These are phyloP conservation scores for Ditylenchus dipsaci DNA, from an alignment of 1,140 invertebrate genomes.

Conservation along the genomic window DNA sequence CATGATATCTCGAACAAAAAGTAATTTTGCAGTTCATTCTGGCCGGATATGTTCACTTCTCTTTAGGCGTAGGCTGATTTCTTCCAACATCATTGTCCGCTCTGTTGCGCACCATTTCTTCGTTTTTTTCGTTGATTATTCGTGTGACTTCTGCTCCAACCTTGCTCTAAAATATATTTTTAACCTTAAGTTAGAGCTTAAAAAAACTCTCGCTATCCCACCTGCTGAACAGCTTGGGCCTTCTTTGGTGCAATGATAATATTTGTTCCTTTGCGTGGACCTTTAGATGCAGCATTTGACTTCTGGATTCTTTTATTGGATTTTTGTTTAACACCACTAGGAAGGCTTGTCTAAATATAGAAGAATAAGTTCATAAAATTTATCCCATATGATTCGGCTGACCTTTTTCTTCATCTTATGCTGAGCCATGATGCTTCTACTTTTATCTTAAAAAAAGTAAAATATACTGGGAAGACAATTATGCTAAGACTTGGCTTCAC, in stretches of 20 bases:
- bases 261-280: conserved; percentile 26
- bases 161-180: conserved; percentile 13
- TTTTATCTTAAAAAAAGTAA: too few species aligned
- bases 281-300: conserved; percentile 14
- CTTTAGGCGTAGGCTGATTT: too few species aligned
- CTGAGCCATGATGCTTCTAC: conserved; percentile 35
- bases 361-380: not conserved
- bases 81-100: conserved; percentile 40
- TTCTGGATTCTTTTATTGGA: conserved; percentile 31
- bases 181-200: conserved; percentile 6
- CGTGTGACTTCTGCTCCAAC: conserved; percentile 38
- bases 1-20: too few species aligned
- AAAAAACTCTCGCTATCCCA: too few species aligned
- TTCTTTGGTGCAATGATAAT: conserved; percentile 15
- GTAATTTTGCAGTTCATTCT: too few species aligned
- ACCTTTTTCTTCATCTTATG: conserved; percentile 39
- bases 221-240: conserved; percentile 11
- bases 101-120: conserved; percentile 38
- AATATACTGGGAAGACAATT: too few species aligned
- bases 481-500: too few species aligned
- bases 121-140: conserved; percentile 46
- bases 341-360: conserved; percentile 24
- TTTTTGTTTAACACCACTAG: conserved; percentile 42
- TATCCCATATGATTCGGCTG: not conserved
- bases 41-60: too few species aligned